Evolutionary conservation across 2,888 invertebrate species (phyloP).

Genomic region (Phaedon cochleariae): DNA sequence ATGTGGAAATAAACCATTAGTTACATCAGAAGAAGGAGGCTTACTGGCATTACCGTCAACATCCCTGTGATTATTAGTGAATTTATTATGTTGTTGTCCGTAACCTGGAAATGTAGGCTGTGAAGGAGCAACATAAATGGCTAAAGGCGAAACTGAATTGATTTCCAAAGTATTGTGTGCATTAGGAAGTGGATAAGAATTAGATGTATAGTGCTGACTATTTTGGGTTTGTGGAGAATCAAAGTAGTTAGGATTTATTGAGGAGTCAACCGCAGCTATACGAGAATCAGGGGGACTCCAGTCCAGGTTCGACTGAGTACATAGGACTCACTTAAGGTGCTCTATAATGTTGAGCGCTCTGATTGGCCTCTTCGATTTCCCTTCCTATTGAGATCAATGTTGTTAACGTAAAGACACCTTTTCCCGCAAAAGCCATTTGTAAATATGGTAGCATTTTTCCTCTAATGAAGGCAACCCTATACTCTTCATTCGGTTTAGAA

Average conservation of each 20-base stretch:
- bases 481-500: too few relatives aligned
- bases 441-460: too few relatives aligned
- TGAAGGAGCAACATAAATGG: background rate
- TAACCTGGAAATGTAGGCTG: too few relatives aligned
- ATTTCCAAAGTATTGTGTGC: background rate
- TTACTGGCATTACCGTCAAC: slow-evolving; percentile 1
- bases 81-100: too few relatives aligned
- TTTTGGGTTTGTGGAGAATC: too few relatives aligned
- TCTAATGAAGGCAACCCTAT: too few relatives aligned
- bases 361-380: slow-evolving; percentile 13
- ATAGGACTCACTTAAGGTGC: background rate
- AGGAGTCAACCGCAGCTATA: too few relatives aligned
- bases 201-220: too few relatives aligned
- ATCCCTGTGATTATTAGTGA: too few relatives aligned
- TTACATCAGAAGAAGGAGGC: background rate
- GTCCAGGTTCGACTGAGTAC: slow-evolving; percentile 13
- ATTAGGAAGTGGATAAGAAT: background rate
- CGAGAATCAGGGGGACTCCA: background rate
- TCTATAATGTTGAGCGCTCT: slow-evolving; percentile 5
- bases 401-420: background rate
- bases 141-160: too few relatives aligned
- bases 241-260: too few relatives aligned
- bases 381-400: background rate
- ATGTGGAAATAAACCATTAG: slow-evolving; percentile 10
- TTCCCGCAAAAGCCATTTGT: too few relatives aligned